Base-by-base conservation (phyloP, 2,113 vertebrate species). In the Gavia stellata region DNA sequence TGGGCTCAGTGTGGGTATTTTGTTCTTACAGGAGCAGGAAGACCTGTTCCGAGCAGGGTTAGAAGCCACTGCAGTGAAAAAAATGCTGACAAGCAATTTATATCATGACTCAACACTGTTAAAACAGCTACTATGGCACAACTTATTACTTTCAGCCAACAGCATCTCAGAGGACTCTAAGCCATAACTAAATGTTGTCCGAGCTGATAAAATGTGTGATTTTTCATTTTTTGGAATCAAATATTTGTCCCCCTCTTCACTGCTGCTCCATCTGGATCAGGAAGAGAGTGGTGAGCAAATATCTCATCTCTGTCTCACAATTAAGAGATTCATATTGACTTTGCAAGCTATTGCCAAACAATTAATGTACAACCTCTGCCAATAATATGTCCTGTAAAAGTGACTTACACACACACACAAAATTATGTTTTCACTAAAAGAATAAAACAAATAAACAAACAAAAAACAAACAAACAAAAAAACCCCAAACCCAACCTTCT, bases 181-280 rank as follows among this genome's bases (percentile, higher is more conserved):
- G 3, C 38, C 0, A 0, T 18, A 70, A 55, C 33, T 14, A 55
- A 33, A 59, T 50, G 33, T 55, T 28, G 29, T 20, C 36, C 4
- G 2, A 71, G 33, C 33, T 74, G 73, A 71, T 14, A 58, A 84
- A 91, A 87, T 0, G 0, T 20, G 18, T 52, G 36, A 70, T 33
- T 78, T 79, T 42, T 56, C 52, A 61, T 31, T 59, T 87, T 50
- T 10, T 50, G 42, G 42, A 84, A 67, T 63, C 59, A 77, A 91
- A 26, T 31, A 70, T 81, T 91, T 81, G 55, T 88, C 77, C 55
- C 17, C 17, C 0, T 28, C 55, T 59, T 86, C 83, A 25, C 36
- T 62, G 50, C 72, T 86, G 63, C 21, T 83, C 56, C 65, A 56
- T 47, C 21, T 33, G 45, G 38, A 85, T 4, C n/a, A n/a, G 6